Evolutionary conservation across 2,113 vertebrate species (phyloP).

Genomic region (Numida meleagris): DNA sequence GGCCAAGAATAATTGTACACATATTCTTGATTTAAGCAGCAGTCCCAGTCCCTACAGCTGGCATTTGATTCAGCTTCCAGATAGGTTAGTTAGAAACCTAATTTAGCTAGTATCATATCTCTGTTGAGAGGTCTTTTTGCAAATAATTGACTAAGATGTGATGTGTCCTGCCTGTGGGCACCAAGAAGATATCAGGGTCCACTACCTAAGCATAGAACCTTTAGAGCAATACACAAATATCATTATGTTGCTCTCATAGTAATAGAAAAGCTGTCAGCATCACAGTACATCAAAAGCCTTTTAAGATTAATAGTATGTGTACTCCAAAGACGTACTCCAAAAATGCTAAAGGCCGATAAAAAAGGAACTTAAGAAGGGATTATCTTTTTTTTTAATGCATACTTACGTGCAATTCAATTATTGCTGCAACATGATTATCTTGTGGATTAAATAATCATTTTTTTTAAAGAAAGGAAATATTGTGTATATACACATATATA

Average conservation of each 20-base stretch:
- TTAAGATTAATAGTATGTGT: fast-evolving
- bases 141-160: background rate
- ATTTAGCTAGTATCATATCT: background rate
- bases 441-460: background rate
- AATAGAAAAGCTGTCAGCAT: background rate
- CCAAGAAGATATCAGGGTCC: background rate
- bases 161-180: background rate
- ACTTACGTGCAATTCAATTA: background rate
- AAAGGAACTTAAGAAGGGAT: background rate
- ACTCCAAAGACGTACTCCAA: background rate
- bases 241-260: background rate
- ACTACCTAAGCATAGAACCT: background rate
- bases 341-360: background rate
- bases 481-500: too few species aligned
- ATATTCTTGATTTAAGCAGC: background rate
- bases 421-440: background rate
- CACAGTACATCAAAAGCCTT: background rate
- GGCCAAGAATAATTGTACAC: background rate
- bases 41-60: background rate
- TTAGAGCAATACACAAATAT: background rate
- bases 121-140: background rate
- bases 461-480: background rate
- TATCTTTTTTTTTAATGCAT: background rate
- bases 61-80: background rate
- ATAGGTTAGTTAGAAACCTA: background rate